Percentiles rank a stretch among this genome's conserved stretches.
Evolutionary conservation across 2,113 vertebrate species (phyloP).

Genomic region (Willisornis vidua): DNA sequence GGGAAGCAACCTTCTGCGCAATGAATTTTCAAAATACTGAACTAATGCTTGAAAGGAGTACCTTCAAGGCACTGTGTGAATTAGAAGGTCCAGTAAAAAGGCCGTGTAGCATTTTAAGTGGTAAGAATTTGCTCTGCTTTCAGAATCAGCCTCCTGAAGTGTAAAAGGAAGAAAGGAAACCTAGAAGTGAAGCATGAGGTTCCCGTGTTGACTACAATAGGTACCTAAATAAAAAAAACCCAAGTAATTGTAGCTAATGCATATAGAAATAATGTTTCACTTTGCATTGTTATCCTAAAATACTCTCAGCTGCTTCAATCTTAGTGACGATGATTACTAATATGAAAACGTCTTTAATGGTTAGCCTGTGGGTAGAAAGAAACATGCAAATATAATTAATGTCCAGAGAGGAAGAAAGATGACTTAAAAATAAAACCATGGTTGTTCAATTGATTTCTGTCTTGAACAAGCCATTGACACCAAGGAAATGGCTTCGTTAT

Average conservation of each 20-base stretch:
- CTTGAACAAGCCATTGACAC: neutral
- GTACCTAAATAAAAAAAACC: neutral
- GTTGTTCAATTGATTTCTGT: neutral
- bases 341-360: neutral
- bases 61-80: neutral
- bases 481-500: neutral
- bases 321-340: neutral
- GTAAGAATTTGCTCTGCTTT: neutral
- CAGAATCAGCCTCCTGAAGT: neutral
- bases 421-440: neutral
- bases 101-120: neutral
- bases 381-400: conserved; percentile 11
- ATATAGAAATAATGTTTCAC: neutral
- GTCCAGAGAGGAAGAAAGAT: conserved; percentile 4
- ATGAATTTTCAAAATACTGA: neutral
- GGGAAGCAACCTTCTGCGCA: neutral
- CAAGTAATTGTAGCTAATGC: neutral
- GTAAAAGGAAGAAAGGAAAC: neutral
- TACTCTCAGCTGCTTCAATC: neutral
- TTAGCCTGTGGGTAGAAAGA: neutral
- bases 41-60: neutral
- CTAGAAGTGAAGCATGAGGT: neutral
- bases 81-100: neutral
- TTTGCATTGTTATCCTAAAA: neutral
- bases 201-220: neutral